Evolutionary conservation across 2,797 vertebrate genomes (phyloP).

Genomic region (Melopsittacus undulatus): DNA sequence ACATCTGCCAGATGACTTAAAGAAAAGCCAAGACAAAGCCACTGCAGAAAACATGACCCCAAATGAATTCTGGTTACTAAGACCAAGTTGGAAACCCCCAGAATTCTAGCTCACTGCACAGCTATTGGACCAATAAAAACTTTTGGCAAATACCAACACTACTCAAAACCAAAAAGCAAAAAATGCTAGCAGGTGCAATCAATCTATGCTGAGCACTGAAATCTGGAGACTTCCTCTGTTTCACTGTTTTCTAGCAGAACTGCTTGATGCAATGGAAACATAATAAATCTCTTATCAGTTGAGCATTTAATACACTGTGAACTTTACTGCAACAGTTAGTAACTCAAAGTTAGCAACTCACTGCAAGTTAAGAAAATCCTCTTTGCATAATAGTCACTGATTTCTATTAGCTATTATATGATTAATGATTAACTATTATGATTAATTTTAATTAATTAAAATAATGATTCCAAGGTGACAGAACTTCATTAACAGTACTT

Average conservation of each 20-base stretch:
- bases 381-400: accelerated
- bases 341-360: not conserved
- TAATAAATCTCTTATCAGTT: not conserved
- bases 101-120: not conserved
- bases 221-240: not conserved
- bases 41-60: not conserved
- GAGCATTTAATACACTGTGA: not conserved
- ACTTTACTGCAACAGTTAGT: not conserved
- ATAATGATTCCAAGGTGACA: not conserved
- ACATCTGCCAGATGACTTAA: not conserved
- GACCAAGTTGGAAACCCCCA: not conserved
- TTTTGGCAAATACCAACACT: not conserved
- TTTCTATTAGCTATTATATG: not conserved
- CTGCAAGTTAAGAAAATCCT: not conserved
- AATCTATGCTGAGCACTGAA: not conserved
- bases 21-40: not conserved
- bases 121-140: not conserved
- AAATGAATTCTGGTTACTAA: not conserved
- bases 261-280: not conserved
- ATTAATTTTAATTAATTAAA: not conserved
- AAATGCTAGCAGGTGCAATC: not conserved
- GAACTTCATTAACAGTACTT: not conserved
- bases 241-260: not conserved
- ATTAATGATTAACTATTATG: not conserved
- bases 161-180: not conserved